Conservation (phyloP, 2,797 vertebrate genomes). For the Peromyscus nudipes region DNA sequence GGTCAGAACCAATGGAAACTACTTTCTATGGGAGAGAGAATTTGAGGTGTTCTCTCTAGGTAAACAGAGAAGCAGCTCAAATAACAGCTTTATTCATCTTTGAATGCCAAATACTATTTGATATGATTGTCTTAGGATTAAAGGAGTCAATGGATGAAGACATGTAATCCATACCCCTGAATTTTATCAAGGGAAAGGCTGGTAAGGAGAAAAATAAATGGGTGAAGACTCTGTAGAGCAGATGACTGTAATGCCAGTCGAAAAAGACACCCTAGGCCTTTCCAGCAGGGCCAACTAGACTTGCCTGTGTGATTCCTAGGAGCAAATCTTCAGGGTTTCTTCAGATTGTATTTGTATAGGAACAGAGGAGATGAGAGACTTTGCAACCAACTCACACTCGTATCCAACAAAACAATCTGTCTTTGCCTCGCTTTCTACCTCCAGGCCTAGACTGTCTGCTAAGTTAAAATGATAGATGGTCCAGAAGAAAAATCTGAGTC, state of each 20-base stretch:
- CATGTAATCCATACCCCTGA: neutral
- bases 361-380: constrained; percentile 51
- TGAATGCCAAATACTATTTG: neutral
- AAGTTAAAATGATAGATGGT: constrained; percentile 61
- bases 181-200: neutral
- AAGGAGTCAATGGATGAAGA: constrained; percentile 46
- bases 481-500: constrained; percentile 57
- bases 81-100: neutral
- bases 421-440: constrained; percentile 4
- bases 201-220: neutral
- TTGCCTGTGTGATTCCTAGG: neutral
- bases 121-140: neutral
- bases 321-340: neutral
- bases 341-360: constrained; percentile 33
- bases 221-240: neutral
- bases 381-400: constrained; percentile 32
- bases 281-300: neutral
- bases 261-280: neutral
- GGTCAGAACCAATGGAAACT: neutral
- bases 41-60: neutral
- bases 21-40: neutral
- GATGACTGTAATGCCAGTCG: neutral
- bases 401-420: constrained; percentile 51
- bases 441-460: constrained; percentile 17
- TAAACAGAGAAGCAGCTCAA: neutral